Conservation (phyloP, 2,888 invertebrate species). For the Microctonus brassicae region DNA sequence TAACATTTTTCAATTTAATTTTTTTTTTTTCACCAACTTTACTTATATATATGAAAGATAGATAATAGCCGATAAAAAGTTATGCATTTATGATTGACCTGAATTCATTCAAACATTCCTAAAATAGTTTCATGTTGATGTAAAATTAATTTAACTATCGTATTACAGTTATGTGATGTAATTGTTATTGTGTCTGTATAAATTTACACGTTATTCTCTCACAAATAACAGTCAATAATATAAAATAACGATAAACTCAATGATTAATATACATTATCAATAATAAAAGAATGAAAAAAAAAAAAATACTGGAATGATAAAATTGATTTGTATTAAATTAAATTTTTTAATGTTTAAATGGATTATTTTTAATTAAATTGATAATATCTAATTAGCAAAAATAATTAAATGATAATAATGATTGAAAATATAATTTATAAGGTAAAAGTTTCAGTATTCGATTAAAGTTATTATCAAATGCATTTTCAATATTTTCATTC, state of each 20-base stretch:
- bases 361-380: no score
- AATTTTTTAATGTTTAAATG: no score
- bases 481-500: no score
- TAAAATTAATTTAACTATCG: background rate
- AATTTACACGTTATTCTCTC: background rate
- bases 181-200: background rate
- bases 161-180: background rate
- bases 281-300: background rate
- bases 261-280: no score
- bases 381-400: no score
- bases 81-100: constrained; percentile 44
- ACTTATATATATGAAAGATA: no score
- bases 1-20: background rate
- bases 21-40: no score
- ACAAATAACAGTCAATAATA: no score
- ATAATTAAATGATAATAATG: no score
- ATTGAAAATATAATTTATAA: no score
- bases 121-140: constrained; percentile 34
- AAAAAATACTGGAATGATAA: background rate
- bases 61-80: constrained; percentile 29
- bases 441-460: no score
- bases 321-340: background rate
- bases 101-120: constrained; percentile 46
- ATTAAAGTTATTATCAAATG: no score
- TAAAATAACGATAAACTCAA: background rate